Evolutionary conservation across 2,113 vertebrate species (phyloP).

Genomic region (Notarius lentiginosus): DNA sequence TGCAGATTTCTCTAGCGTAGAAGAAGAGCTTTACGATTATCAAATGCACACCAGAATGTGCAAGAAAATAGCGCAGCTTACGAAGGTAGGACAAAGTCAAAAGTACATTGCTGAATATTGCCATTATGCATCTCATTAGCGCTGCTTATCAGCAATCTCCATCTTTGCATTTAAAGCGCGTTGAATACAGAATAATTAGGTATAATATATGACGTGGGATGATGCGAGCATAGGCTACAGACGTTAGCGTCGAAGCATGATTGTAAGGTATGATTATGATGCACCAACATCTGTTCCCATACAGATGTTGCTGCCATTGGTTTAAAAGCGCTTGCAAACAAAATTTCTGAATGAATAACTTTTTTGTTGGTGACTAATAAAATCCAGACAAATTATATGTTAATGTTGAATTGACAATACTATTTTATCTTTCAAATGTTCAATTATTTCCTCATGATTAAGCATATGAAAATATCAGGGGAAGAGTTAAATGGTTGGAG

Average conservation of each 20-base stretch:
- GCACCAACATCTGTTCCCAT: background rate
- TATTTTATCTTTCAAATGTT: too few species aligned
- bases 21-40: slow-evolving; percentile 75
- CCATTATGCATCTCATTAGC: background rate
- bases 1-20: slow-evolving; percentile 70
- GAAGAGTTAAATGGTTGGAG: too few species aligned
- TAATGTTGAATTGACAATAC: background rate
- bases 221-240: background rate
- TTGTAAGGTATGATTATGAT: background rate
- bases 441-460: too few species aligned
- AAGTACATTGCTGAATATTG: background rate
- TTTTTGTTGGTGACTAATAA: background rate
- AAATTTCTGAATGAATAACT: background rate
- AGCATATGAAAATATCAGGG: too few species aligned
- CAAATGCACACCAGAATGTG: slow-evolving; percentile 95
- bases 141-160: background rate
- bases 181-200: background rate
- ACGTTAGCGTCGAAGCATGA: background rate
- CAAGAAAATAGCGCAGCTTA: slow-evolving; percentile 99
- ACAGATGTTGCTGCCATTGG: background rate
- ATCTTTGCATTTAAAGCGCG: background rate
- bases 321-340: background rate
- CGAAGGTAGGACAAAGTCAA: slow-evolving; percentile 79
- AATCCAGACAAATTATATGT: background rate
- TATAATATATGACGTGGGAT: background rate